phyloP scores from a whole-genome alignment of 2,888 invertebrate species.

The Xestoiulus laeticollis region DNA sequence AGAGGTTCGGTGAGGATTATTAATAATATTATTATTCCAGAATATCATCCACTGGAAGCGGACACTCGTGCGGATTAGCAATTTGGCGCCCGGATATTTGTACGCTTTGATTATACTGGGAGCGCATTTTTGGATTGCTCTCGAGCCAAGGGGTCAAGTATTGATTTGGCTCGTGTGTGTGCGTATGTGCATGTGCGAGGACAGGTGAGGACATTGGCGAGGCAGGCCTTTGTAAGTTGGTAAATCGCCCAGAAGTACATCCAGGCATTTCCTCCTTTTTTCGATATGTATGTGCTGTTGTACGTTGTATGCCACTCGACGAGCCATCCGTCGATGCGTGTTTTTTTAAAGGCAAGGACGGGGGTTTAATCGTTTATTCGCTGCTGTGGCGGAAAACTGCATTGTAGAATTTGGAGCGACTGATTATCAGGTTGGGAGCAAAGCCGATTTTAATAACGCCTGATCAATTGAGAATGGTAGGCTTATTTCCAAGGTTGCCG shows the following conservation, averaged over 20 bases:
- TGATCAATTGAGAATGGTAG: background rate
- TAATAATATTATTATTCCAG: conserved; percentile 43
- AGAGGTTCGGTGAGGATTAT: conserved; percentile 45
- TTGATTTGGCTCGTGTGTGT: background rate
- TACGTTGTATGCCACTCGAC: background rate
- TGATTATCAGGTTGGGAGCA: conserved; percentile 8
- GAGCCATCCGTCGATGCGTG: background rate
- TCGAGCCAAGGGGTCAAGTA: conserved; percentile 13
- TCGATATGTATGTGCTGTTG: background rate
- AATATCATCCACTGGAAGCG: background rate
- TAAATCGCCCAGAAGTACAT: background rate
- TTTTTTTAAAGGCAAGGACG: conserved; percentile 10
- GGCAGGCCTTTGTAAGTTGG: background rate
- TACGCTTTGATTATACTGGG: background rate
- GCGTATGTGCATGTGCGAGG: background rate
- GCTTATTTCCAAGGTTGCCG: background rate
- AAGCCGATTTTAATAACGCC: background rate
- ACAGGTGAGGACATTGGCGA: background rate
- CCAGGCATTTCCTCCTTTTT: background rate
- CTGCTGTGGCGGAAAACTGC: background rate
- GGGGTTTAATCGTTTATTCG: background rate
- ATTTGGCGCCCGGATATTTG: conserved; percentile 7
- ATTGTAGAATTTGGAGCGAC: background rate
- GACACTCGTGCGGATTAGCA: conserved; percentile 5
- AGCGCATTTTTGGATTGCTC: background rate